These are phyloP conservation scores for Barbus barbus DNA, from an alignment of 2,113 vertebrate species.

Conservation along the genomic window DNA sequence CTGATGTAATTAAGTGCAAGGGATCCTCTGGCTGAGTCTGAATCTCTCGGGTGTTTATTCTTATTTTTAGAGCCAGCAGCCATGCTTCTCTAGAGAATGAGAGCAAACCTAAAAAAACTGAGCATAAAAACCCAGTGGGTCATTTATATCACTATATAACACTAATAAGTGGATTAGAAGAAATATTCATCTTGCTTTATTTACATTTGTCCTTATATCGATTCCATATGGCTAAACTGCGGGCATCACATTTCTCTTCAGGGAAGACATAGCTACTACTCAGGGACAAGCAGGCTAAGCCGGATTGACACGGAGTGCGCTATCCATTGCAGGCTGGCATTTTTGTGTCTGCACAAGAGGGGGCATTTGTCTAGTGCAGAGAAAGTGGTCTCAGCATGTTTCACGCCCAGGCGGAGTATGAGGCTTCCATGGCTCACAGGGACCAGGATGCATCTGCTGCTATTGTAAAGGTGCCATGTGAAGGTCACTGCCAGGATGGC, in stretches of 20 bases:
- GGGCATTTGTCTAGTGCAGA: constrained; percentile 2
- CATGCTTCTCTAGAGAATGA: neutral
- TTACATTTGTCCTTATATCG: neutral
- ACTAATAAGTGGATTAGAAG: neutral
- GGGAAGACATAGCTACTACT: neutral
- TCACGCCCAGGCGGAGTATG: constrained; percentile 5
- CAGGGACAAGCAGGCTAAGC: neutral
- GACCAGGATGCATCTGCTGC: constrained; percentile 30
- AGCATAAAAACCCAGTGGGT: neutral
- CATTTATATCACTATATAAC: neutral
- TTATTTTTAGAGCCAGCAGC: neutral
- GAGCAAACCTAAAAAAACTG: neutral
- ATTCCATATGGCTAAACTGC: neutral
- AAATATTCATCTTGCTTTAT: neutral
- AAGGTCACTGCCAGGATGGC: constrained; percentile 20
- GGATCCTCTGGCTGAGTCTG: constrained; percentile 10
- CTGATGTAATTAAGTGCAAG: constrained; percentile 46
- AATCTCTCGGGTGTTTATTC: neutral
- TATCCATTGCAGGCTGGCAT: neutral
- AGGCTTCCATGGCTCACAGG: neutral
- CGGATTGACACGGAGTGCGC: neutral
- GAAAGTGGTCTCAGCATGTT: constrained; percentile 35
- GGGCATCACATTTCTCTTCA: neutral
- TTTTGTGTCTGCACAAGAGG: constrained; percentile 12
- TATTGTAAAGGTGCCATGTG: constrained; percentile 4